Evolutionary conservation across 2,888 invertebrate species (phyloP), one percentile per base, ranked within the genome.

Genomic region (Caenorhabditis angaria): DNA sequence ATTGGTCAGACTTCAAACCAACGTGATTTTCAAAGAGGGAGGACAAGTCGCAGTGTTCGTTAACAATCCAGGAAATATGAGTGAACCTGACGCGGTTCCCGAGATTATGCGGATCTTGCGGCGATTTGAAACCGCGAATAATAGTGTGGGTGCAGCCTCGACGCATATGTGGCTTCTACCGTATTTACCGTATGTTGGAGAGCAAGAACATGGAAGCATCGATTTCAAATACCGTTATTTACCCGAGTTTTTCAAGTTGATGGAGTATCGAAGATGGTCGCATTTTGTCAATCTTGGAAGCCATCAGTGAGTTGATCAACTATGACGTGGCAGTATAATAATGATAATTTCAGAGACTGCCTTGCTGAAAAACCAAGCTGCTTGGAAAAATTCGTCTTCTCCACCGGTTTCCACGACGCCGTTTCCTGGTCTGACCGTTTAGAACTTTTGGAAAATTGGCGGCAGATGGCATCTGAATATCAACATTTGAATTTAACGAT

Each of bases 381-480:
- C 70, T 74, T 87, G 14, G 77, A 80, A 55, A 87, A 85, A 56
- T 87, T 87, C 70, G 84, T 87, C 62, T 85, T 87, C 71, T 81
- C 84, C 12, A 87, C 87, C 14, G 87, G 87, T 41, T 87, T 87
- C 78, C 80, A 83, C 48, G 80, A 87, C 58, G 87, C 87, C 18
- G 80, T 85, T 27, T 72, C 82, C 4, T 86, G 86, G 85, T 74
- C 76, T 1, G 77, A 77, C 18, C 62, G 80, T 18, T 65, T 78
- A 18, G 60, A 58, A 2, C 63, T 78, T 59, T 64, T 78, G 14
- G 76, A 76, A 55, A 71, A 76, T 22, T 87, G 87, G 87, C 72
- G 87, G 32, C 51, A 72, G 14, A 83, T 87, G 28, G 82, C 85
- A 5, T 59, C 66, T 6, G 82, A 84, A 27, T 86, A 87, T 62